Percentiles rank a stretch among this genome's conserved stretches.
Conservation (phyloP, 2,888 invertebrate species). For the Trissonchulus latispiculum region DNA sequence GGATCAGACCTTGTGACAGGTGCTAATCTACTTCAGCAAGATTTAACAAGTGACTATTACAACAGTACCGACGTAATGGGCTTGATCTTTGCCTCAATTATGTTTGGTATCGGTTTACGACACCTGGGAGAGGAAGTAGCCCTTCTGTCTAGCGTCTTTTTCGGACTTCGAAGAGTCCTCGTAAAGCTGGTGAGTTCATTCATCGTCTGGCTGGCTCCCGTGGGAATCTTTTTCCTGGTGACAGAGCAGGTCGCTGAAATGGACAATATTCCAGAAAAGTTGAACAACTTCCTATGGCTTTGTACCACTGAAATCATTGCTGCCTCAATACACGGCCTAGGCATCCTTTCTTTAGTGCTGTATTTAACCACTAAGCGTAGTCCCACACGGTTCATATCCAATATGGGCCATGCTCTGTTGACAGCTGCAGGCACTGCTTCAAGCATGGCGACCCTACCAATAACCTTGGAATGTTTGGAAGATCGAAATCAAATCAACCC, state of each 20-base stretch:
- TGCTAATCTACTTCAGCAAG: no score
- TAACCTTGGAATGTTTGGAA: slow-evolving; percentile 82
- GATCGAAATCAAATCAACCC: slow-evolving; percentile 73
- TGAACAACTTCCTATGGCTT: slow-evolving; percentile 39
- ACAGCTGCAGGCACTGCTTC: slow-evolving; percentile 46
- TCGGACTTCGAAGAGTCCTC: slow-evolving; percentile 76
- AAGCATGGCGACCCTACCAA: slow-evolving; percentile 73
- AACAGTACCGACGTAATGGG: slow-evolving; percentile 47
- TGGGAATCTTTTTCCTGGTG: slow-evolving; percentile 37
- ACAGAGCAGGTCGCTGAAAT: slow-evolving; percentile 43
- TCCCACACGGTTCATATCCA: slow-evolving; percentile 42
- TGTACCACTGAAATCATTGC: slow-evolving; percentile 44
- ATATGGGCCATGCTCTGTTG: slow-evolving; percentile 44
- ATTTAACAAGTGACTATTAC: background rate
- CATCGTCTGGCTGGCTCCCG: slow-evolving; percentile 54
- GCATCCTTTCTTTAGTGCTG: slow-evolving; percentile 42
- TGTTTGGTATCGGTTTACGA: slow-evolving; percentile 74
- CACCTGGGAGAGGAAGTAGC: slow-evolving; percentile 72
- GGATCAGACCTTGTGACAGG: no score
- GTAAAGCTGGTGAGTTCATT: slow-evolving; percentile 94
- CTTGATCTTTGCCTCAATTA: slow-evolving; percentile 42
- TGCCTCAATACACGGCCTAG: slow-evolving; percentile 48
- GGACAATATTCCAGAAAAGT: slow-evolving; percentile 41
- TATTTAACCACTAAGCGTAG: slow-evolving; percentile 41
- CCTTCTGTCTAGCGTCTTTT: slow-evolving; percentile 72